phyloP scores from a whole-genome alignment of 2,113 vertebrate genomes.

The Lophochroa leadbeateri region DNA sequence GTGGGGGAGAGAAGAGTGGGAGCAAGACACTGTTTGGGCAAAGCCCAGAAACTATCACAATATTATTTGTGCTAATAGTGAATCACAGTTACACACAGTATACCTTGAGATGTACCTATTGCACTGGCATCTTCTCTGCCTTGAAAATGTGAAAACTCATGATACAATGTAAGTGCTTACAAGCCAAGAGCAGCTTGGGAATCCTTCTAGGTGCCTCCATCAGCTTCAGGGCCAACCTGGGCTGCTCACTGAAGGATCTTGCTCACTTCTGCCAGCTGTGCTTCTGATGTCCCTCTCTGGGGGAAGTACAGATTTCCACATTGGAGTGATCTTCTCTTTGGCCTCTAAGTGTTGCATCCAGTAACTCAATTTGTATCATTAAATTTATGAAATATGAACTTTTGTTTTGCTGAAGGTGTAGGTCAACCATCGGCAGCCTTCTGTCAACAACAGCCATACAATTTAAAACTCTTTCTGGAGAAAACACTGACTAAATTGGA shows the following conservation, averaged over 20 bases:
- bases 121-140: neutral
- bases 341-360: rapidly evolving
- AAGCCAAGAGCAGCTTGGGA: no score
- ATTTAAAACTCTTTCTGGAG: neutral
- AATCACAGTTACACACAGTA: rapidly evolving
- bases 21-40: neutral
- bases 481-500: neutral
- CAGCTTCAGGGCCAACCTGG: neutral
- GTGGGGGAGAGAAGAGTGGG: neutral
- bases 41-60: neutral
- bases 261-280: neutral
- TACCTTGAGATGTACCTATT: neutral
- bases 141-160: rapidly evolving
- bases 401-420: neutral
- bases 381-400: neutral
- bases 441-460: neutral
- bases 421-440: neutral
- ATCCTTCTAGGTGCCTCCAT: neutral
- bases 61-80: neutral
- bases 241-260: neutral
- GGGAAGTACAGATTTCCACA: rapidly evolving
- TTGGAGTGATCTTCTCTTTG: neutral
- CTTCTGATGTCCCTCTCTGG: neutral
- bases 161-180: neutral
- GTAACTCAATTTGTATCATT: rapidly evolving